Evolutionary conservation across 2,113 vertebrate genomes (phyloP), one percentile per base, ranked within the genome.

Genomic region (Philantomba maxwellii): DNA sequence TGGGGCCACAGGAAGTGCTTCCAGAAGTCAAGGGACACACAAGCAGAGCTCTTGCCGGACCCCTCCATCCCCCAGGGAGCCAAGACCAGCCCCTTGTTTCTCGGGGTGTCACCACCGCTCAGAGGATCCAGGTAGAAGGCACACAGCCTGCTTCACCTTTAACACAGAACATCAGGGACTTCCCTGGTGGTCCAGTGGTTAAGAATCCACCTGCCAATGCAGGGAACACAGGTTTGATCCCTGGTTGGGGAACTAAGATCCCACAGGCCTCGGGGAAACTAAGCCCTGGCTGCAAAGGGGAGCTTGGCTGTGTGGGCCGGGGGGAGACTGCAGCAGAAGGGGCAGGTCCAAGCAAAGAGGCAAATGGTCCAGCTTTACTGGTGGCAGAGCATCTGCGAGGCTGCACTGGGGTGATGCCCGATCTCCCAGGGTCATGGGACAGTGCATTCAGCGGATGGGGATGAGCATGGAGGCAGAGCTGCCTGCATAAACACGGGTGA

Each of bases 251-350:
- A 75, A 75, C 70, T 75, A 26, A 75, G 11, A 75, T 75, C 39
- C 70, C 70, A 75, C 70, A 75, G 25, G 36, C 39, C 70, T 43
- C 12, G 0, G 70, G 39, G 23, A 39, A 43, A 39, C 70, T 75
- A 43, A 75, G 7, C 21, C 45, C 47, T 75, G 55, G 33, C 62
- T 77, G 53, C 73, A 87, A 53, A 28, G 36, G 5, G 16, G 43
- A 47, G 51, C 13, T 51, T 12, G 10, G 25, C 39, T n/a, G 9
- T 14, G 36, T 6, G 3, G 8, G 7, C 14, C 0, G 0, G 5
- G 36, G 25, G 19, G 70, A 43, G 6, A 26, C 23, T 43, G 70
- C 6, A 81, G 36, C n/a, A 81, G 66, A 73, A 17, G 19, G 5
- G 17, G 66, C 57, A 77, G 75, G 33, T 19, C 55, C 26, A 10